These are phyloP conservation scores for Chymomyza amoena DNA, from an alignment of 2,888 invertebrate species.

Conservation along the genomic window DNA sequence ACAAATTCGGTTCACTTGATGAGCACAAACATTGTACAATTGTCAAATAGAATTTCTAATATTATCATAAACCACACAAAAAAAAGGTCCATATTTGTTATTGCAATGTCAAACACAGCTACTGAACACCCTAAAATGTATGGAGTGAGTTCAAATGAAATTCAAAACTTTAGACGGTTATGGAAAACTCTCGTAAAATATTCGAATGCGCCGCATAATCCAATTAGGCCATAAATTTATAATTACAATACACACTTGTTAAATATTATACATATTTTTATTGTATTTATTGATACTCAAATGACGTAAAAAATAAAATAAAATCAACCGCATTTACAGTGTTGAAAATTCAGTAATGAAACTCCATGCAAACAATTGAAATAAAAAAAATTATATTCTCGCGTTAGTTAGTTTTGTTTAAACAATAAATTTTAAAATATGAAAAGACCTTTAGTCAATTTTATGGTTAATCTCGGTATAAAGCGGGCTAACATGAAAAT, in stretches of 20 bases:
- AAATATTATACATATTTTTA: not conserved
- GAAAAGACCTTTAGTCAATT: not conserved
- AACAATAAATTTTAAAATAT: not conserved
- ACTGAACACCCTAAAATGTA: too few species aligned
- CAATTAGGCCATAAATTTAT: not conserved
- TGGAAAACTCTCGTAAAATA: not conserved
- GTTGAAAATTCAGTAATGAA: too few species aligned
- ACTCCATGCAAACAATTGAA: not conserved
- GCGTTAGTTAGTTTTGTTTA: not conserved
- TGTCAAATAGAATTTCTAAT: not conserved
- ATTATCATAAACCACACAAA: not conserved
- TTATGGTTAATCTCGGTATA: not conserved
- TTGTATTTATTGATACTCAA: not conserved
- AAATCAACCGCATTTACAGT: not conserved
- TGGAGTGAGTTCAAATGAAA: not conserved
- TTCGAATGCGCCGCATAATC: not conserved
- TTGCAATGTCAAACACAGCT: not conserved
- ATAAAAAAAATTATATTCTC: not conserved
- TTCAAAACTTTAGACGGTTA: not conserved
- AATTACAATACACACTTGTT: not conserved
- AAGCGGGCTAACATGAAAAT: not conserved
- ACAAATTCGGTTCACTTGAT: not conserved
- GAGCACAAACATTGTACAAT: not conserved
- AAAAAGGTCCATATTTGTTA: not conserved
- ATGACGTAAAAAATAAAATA: not conserved